A percentile compares a stretch with the other conserved stretches of the same genome.
These are phyloP conservation scores for Chelidonichthys spinosus DNA, from an alignment of 2,797 vertebrate species.

Conservation along the genomic window DNA sequence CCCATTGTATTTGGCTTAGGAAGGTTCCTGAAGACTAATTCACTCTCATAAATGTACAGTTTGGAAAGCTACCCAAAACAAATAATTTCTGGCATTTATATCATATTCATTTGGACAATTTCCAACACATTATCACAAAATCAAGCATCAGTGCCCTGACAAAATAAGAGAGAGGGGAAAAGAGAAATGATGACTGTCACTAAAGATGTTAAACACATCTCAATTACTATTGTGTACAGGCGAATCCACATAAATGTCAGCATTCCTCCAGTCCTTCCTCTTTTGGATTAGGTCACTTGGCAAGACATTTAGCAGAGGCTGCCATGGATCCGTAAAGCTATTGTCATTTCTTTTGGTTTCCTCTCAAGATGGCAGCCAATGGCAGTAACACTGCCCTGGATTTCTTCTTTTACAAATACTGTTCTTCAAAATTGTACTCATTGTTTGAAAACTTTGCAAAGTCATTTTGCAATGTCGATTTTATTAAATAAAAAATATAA, in stretches of 20 bases:
- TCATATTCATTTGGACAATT: neutral
- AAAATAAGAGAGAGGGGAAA: neutral
- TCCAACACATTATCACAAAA: neutral
- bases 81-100: neutral
- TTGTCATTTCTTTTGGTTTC: neutral
- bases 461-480: too few species aligned
- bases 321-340: too few species aligned
- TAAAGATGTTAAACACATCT: neutral
- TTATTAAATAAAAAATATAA: neutral
- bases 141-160: neutral
- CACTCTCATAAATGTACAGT: neutral
- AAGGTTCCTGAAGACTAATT: neutral
- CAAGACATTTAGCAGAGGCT: too few species aligned
- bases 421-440: neutral
- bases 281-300: too few species aligned
- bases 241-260: neutral
- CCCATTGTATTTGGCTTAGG: neutral
- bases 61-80: neutral
- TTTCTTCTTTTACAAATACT: neutral
- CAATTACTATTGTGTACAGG: neutral
- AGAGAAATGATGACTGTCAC: neutral
- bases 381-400: neutral
- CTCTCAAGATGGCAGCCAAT: neutral
- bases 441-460: neutral
- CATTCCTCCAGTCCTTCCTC: too few species aligned